Evolutionary conservation across 1,140 invertebrate genomes (phyloP).

Genomic region (Berghia stephanieae): DNA sequence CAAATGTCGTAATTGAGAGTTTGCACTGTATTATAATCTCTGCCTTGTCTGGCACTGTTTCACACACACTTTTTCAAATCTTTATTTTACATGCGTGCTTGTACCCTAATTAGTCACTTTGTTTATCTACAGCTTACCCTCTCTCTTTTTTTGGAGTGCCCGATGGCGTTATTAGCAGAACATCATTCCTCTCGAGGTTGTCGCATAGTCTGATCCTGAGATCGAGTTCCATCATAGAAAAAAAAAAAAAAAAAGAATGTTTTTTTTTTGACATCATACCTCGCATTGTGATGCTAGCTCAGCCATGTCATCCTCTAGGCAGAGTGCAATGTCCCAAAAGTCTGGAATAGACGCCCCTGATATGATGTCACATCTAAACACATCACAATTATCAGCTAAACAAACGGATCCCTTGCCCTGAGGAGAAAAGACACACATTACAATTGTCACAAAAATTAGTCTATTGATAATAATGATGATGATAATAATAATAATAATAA

Average conservation of each 20-base stretch:
- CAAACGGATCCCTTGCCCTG: conserved; percentile 90
- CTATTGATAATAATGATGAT: background rate
- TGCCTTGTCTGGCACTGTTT: too few relatives aligned
- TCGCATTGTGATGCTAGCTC: conserved; percentile 50
- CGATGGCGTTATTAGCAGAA: too few relatives aligned
- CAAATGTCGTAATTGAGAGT: too few relatives aligned
- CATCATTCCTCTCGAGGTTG: background rate
- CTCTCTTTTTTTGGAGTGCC: too few relatives aligned
- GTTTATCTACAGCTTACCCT: too few relatives aligned
- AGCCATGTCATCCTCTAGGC: conserved; percentile 59
- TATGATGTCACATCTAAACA: conserved; percentile 89
- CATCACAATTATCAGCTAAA: conserved; percentile 92
- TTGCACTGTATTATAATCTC: too few relatives aligned
- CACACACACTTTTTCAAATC: too few relatives aligned
- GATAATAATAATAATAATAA: background rate
- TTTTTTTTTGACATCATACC: conserved; percentile 36
- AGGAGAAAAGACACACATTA: conserved; percentile 34
- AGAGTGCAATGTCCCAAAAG: conserved; percentile 62
- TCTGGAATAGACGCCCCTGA: conserved; percentile 43
- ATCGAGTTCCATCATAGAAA: background rate
- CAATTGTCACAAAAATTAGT: background rate
- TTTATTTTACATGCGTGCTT: too few relatives aligned
- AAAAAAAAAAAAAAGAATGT: background rate
- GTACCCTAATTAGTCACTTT: too few relatives aligned
- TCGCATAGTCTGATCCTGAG: background rate